These are phyloP conservation scores for Galeruca laticollis DNA, from an alignment of 2,888 invertebrate species.

Conservation along the genomic window DNA sequence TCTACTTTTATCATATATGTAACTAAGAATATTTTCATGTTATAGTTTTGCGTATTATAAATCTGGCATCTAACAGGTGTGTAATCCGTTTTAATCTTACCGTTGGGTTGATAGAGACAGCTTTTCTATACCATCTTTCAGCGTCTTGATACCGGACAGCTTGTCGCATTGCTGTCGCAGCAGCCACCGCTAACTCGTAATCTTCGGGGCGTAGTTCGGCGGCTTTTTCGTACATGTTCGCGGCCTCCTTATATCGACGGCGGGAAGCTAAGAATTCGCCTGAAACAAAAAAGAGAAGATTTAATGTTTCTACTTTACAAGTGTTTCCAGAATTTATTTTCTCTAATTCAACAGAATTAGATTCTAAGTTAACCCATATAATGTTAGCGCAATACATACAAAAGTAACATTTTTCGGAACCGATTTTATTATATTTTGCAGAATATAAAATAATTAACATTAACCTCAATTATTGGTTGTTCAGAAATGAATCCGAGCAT, in stretches of 20 bases:
- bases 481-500: too few relatives aligned
- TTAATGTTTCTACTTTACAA: constrained; percentile 5
- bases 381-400: too few relatives aligned
- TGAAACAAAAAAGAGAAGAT: constrained; percentile 63
- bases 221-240: constrained; percentile 82
- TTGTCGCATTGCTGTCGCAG: constrained; percentile 88
- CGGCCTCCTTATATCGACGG: constrained; percentile 84
- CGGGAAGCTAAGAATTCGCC: constrained; percentile 90
- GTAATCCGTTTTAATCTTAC: constrained; percentile 56
- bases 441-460: too few relatives aligned
- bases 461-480: too few relatives aligned
- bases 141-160: constrained; percentile 85
- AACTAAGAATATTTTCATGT: too few relatives aligned
- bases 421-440: too few relatives aligned
- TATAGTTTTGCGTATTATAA: not conserved
- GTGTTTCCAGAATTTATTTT: not conserved
- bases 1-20: too few relatives aligned
- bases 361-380: too few relatives aligned
- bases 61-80: constrained; percentile 22
- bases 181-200: constrained; percentile 86
- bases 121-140: constrained; percentile 88
- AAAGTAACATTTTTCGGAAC: too few relatives aligned
- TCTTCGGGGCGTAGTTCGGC: constrained; percentile 83
- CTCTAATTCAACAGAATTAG: too few relatives aligned
- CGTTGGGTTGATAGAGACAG: constrained; percentile 65